Conservation (phyloP, 1,140 invertebrate genomes). For the Zaprionus inermis region DNA sequence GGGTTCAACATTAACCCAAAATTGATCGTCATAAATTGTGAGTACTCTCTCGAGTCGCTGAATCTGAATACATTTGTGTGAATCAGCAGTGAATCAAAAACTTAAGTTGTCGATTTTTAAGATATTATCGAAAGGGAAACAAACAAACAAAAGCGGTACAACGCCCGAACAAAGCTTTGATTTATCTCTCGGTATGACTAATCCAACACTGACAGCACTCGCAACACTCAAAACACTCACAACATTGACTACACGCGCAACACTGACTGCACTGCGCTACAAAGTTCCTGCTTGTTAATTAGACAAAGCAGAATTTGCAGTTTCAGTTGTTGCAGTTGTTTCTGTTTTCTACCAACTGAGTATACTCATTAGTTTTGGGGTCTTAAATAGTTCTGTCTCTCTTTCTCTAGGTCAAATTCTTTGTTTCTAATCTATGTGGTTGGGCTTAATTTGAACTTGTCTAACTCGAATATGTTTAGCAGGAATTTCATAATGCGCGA, state of each 20-base stretch:
- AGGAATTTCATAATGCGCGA: conserved; percentile 21
- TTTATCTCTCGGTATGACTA: neutral
- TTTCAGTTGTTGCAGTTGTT: neutral
- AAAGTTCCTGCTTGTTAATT: neutral
- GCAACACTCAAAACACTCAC: no score
- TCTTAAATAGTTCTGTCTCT: neutral
- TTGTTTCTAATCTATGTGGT: neutral
- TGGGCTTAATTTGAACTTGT: neutral
- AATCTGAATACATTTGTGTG: neutral
- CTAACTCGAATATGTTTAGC: neutral
- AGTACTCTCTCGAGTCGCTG: neutral
- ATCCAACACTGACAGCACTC: neutral
- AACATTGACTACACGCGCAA: no score
- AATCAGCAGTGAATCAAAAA: conserved; percentile 6
- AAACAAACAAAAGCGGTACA: neutral
- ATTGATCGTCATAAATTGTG: neutral
- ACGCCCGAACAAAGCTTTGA: conserved; percentile 9
- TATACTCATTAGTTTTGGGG: neutral
- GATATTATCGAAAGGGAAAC: conserved; percentile 1
- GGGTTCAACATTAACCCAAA: conserved; percentile 1
- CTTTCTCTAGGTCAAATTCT: conserved; percentile 17
- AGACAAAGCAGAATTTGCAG: neutral
- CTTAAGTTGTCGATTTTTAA: conserved; percentile 3
- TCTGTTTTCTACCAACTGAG: neutral
- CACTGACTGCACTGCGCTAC: neutral